Conservation (phyloP, 2,888 invertebrate genomes). For the Ichneumon xanthorius region DNA sequence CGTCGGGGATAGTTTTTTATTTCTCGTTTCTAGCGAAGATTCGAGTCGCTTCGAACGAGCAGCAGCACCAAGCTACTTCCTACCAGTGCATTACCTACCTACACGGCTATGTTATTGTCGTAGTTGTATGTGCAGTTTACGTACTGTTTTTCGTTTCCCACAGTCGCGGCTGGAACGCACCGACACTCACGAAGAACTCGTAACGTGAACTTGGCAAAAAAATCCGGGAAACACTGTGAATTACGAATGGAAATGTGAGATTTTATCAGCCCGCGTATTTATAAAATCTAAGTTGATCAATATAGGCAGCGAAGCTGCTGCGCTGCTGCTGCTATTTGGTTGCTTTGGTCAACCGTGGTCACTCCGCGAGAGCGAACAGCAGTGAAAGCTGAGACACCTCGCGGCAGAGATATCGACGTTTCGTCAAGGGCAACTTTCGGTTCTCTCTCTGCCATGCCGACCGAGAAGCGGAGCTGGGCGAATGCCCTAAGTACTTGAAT, state of each 20-base stretch:
- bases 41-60: slow-evolving; percentile 17
- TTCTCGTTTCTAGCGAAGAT: slow-evolving; percentile 8
- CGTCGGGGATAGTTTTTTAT: neutral
- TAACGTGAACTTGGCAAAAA: neutral
- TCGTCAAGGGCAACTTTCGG: neutral
- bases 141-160: slow-evolving; percentile 50
- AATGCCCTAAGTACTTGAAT: no score
- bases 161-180: neutral
- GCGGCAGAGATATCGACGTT: neutral
- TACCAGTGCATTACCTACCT: slow-evolving; percentile 19
- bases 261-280: slow-evolving; percentile 64
- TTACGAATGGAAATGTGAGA: slow-evolving; percentile 45
- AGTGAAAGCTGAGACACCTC: slow-evolving; percentile 3
- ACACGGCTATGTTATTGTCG: slow-evolving; percentile 61
- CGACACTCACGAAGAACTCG: slow-evolving; percentile 1
- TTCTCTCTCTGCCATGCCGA: neutral
- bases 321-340: slow-evolving; percentile 54
- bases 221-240: slow-evolving; percentile 16
- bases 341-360: slow-evolving; percentile 45
- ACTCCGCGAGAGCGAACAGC: slow-evolving; percentile 23
- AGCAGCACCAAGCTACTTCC: slow-evolving; percentile 26
- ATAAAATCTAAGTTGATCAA: slow-evolving; percentile 66
- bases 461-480: no score
- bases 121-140: slow-evolving; percentile 57
- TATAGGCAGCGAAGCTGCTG: slow-evolving; percentile 63